Evolutionary conservation across 2,888 invertebrate species (phyloP).

Genomic region (Patella caerulea): DNA sequence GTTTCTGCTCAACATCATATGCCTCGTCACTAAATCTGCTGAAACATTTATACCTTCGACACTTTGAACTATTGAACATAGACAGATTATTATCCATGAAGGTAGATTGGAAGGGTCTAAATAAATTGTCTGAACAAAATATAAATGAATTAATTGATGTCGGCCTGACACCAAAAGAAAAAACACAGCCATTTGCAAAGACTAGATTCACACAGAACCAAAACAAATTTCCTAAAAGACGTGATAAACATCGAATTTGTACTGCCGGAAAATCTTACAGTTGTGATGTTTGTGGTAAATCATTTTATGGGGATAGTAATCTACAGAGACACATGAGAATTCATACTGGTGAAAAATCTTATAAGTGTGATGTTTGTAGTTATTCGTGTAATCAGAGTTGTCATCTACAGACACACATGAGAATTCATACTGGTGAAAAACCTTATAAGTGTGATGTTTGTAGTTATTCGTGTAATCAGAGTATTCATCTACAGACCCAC

Average conservation of each 20-base stretch:
- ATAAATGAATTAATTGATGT: no score
- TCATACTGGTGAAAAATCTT: constrained; percentile 19
- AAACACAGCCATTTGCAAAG: no score
- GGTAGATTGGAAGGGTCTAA: no score
- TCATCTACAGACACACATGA: constrained; percentile 19
- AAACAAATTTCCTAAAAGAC: no score
- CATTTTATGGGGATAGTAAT: not conserved
- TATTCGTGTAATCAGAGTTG: constrained; percentile 7
- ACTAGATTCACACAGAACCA: no score
- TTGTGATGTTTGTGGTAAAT: constrained; percentile 10
- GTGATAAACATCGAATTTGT: not conserved
- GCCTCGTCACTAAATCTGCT: constrained; percentile 8
- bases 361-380: constrained; percentile 17
- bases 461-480: constrained; percentile 18
- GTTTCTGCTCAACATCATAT: constrained; percentile 20
- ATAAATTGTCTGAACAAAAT: no score
- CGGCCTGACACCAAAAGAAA: no score
- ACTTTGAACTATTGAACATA: constrained; percentile 16
- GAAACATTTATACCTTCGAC: constrained; percentile 23
- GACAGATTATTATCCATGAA: not conserved
- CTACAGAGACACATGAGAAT: constrained; percentile 13
- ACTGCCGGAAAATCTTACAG: constrained; percentile 20
- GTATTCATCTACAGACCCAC: constrained; percentile 8
- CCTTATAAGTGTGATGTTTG: constrained; percentile 28
- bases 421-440: constrained; percentile 22